Evolutionary conservation across 2,113 vertebrate genomes (phyloP).

Genomic region (Sylvia atricapilla): DNA sequence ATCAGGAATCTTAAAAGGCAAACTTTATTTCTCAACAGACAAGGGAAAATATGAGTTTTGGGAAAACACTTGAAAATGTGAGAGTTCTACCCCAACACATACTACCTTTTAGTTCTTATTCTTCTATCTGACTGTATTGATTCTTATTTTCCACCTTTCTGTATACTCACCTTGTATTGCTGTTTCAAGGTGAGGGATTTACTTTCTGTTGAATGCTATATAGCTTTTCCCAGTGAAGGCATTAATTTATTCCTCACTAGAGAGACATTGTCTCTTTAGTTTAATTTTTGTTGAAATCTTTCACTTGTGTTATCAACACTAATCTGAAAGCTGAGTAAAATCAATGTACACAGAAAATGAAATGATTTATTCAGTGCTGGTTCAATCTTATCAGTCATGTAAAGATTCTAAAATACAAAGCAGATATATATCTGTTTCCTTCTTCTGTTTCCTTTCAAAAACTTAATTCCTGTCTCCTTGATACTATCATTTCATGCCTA

Average conservation of each 20-base stretch:
- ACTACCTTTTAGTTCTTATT: not conserved
- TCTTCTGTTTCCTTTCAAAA: not conserved
- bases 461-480: not conserved
- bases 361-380: not conserved
- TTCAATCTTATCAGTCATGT: not conserved
- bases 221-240: not conserved
- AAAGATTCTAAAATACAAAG: not conserved
- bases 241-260: not conserved
- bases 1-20: not conserved
- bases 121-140: not conserved
- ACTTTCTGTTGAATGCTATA: not conserved
- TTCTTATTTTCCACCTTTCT: not conserved
- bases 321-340: conserved; percentile 19
- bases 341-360: not conserved
- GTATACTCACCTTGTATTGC: not conserved
- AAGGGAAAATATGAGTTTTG: not conserved
- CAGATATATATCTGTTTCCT: not conserved
- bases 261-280: not conserved
- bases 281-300: not conserved
- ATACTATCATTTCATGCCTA: not conserved
- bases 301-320: not conserved
- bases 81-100: not conserved
- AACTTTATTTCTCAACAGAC: not conserved
- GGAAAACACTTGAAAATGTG: not conserved
- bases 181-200: not conserved